Evolutionary conservation across 2,797 vertebrate genomes (phyloP).

Genomic region (Acrossocheilus wenchowensis): DNA sequence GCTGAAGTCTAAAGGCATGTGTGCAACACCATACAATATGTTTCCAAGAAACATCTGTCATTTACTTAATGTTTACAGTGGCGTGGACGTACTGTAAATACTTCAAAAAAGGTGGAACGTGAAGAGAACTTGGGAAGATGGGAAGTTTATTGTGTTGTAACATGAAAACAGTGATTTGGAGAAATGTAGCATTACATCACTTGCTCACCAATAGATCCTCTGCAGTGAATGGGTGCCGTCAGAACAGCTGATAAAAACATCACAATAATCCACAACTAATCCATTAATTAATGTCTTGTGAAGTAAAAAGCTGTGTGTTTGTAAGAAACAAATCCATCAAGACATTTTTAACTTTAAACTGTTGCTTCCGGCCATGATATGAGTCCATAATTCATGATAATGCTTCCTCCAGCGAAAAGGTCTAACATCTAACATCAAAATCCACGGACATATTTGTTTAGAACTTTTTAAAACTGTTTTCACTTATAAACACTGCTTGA

Average conservation of each 20-base stretch:
- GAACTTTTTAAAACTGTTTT: background rate
- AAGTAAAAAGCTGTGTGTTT: background rate
- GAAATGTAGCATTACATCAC: background rate
- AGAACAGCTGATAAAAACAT: background rate
- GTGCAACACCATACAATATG: conserved; percentile 36
- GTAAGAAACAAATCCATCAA: background rate
- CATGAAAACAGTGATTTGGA: background rate
- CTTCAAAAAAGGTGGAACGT: background rate
- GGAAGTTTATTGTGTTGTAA: background rate
- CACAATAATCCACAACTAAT: background rate
- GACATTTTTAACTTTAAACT: background rate
- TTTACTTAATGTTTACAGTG: conserved; percentile 42
- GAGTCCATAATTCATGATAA: background rate
- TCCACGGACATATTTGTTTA: too few relatives aligned
- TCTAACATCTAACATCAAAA: background rate
- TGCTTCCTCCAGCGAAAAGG: background rate
- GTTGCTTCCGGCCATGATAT: background rate
- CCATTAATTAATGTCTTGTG: background rate
- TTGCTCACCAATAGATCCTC: background rate
- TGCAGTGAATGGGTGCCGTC: background rate
- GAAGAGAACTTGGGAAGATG: background rate
- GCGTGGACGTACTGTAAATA: conserved; percentile 3
- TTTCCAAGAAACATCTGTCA: conserved; percentile 54
- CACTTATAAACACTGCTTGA: background rate
- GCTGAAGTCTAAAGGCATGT: conserved; percentile 54